phyloP scores from a whole-genome alignment of 1,140 invertebrate species.

The Lordiphosa stackelbergi region DNA sequence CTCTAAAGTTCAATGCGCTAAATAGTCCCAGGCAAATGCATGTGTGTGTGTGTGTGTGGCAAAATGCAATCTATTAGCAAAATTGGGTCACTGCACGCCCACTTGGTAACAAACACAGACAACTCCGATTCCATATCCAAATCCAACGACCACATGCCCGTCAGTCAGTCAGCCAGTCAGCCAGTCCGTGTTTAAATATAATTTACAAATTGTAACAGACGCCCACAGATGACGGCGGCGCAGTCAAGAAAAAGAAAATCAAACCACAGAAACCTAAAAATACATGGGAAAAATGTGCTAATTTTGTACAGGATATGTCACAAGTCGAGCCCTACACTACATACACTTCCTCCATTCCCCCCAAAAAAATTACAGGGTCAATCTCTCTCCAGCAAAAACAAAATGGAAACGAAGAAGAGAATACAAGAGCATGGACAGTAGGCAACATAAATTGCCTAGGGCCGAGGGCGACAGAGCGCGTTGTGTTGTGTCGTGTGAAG shows the following conservation, averaged over 20 bases:
- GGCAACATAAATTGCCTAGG: constrained; percentile 53
- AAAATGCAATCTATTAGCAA: constrained; percentile 72
- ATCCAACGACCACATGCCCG: constrained; percentile 21
- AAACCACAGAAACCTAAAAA: constrained; percentile 52
- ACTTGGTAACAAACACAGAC: constrained; percentile 58
- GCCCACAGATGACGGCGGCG: constrained; percentile 25
- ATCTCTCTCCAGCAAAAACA: constrained; percentile 12
- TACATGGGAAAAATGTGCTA: constrained; percentile 56
- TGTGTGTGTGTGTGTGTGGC: constrained; percentile 24
- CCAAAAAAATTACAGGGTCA: constrained; percentile 56
- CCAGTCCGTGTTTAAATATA: constrained; percentile 63
- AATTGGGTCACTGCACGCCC: constrained; percentile 72
- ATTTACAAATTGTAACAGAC: constrained; percentile 63
- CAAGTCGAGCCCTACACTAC: background rate
- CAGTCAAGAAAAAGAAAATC: background rate
- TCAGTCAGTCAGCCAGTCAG: constrained; percentile 13
- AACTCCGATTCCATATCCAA: constrained; percentile 14
- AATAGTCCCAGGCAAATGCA: constrained; percentile 38
- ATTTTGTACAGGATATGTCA: constrained; percentile 35
- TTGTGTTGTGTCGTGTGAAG: constrained; percentile 46
- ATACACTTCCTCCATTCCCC: constrained; percentile 5
- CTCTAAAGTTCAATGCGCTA: constrained; percentile 61
- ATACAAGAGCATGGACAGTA: constrained; percentile 10
- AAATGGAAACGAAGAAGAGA: constrained; percentile 28
- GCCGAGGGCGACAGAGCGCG: constrained; percentile 32